These are phyloP conservation scores for Vespertilio murinus DNA, from an alignment of 2,797 vertebrate species.

Conservation along the genomic window DNA sequence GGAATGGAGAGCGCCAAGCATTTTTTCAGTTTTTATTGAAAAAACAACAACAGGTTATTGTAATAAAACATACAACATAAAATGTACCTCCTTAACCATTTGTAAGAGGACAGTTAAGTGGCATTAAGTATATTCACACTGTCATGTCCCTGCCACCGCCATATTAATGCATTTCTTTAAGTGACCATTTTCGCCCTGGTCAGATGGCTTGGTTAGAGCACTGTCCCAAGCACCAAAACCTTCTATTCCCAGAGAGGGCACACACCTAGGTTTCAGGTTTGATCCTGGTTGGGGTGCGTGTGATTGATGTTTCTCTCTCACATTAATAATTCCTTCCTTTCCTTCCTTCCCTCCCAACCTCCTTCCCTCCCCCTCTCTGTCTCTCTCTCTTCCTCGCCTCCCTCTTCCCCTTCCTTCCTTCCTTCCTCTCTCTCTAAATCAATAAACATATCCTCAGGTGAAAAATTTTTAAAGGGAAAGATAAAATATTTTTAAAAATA, in stretches of 20 bases:
- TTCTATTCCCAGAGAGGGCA: too few relatives aligned
- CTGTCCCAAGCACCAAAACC: neutral
- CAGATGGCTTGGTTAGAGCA: neutral
- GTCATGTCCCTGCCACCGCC: rapidly evolving
- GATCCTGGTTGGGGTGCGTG: neutral
- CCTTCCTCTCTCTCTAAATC: neutral
- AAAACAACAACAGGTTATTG: neutral
- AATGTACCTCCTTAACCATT: neutral
- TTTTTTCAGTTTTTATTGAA: neutral
- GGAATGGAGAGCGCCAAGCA: neutral
- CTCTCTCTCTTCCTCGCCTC: neutral
- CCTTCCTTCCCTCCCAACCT: rapidly evolving
- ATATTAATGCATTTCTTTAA: neutral
- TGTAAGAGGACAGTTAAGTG: neutral
- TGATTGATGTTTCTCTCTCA: neutral
- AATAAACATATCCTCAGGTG: neutral
- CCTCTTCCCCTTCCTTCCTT: too few relatives aligned
- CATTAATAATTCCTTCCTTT: neutral
- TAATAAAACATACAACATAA: neutral
- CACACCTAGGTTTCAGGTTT: neutral
- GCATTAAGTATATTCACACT: neutral
- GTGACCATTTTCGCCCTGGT: neutral
- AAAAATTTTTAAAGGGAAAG: neutral
- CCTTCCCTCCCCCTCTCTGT: neutral
- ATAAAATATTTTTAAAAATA: neutral